Evolutionary conservation across 2,797 vertebrate species (phyloP).

Genomic region (Melopsittacus undulatus): DNA sequence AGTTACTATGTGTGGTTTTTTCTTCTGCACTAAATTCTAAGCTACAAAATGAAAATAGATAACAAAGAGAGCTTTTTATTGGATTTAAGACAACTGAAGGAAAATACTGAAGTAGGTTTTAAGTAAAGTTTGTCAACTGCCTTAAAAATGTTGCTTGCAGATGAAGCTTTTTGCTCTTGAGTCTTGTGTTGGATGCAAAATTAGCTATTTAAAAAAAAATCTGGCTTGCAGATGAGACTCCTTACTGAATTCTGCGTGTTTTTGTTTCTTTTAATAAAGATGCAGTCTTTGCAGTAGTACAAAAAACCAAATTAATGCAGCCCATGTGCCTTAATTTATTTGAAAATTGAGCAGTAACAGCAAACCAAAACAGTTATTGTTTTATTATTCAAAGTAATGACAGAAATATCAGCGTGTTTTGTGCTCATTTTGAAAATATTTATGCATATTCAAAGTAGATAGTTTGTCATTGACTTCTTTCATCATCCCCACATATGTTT

Average conservation of each 20-base stretch:
- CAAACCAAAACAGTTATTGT: neutral
- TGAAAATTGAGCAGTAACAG: neutral
- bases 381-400: neutral
- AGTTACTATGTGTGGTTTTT: neutral
- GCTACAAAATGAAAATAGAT: conserved; percentile 25
- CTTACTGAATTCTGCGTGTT: neutral
- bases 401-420: neutral
- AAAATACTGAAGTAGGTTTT: neutral
- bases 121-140: neutral
- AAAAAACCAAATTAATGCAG: neutral
- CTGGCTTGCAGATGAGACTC: neutral
- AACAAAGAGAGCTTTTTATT: neutral
- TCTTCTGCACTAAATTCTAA: neutral
- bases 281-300: neutral
- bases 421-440: neutral
- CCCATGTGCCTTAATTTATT: neutral
- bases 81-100: neutral
- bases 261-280: conserved; percentile 24
- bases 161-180: neutral
- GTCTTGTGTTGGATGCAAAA: neutral
- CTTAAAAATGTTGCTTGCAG: conserved; percentile 12
- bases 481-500: neutral
- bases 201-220: neutral
- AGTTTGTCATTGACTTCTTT: neutral
- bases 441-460: neutral